Evolutionary conservation across 2,888 invertebrate genomes (phyloP).

Genomic region (Pseudococcus viburni): DNA sequence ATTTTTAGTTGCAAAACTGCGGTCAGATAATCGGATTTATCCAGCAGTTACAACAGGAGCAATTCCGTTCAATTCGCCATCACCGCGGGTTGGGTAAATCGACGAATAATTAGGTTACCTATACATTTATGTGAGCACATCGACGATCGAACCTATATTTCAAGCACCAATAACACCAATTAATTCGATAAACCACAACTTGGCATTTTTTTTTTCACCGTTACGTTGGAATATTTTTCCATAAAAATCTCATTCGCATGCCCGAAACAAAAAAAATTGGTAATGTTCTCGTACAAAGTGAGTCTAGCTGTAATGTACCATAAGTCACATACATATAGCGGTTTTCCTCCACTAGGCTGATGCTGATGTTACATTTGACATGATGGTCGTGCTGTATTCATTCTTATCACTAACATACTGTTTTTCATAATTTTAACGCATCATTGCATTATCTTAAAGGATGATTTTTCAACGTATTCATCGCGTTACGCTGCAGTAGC

Average conservation of each 20-base stretch:
- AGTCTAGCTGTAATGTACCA: background rate
- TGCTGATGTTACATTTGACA: background rate
- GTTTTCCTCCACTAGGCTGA: background rate
- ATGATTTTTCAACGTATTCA: constrained; percentile 11
- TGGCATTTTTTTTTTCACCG: background rate
- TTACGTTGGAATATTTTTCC: constrained; percentile 15
- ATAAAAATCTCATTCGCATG: background rate
- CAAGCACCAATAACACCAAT: constrained; percentile 54
- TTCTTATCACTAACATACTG: constrained; percentile 9
- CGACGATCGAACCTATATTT: constrained; percentile 36
- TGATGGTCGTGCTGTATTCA: background rate
- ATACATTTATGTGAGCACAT: background rate
- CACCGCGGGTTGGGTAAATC: background rate
- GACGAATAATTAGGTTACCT: constrained; percentile 43
- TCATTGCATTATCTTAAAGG: background rate
- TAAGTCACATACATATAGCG: constrained; percentile 45
- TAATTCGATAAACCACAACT: constrained; percentile 55
- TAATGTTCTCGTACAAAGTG: background rate
- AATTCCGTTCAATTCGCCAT: background rate
- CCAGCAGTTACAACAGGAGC: background rate
- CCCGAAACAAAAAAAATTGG: constrained; percentile 1
- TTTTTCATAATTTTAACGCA: constrained; percentile 47
- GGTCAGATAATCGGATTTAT: background rate
- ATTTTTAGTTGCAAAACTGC: constrained; percentile 23
- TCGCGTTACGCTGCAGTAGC: background rate